Evolutionary conservation across 2,888 invertebrate genomes (phyloP), one percentile per base, ranked within the genome.

Genomic region (Acheta domesticus): DNA sequence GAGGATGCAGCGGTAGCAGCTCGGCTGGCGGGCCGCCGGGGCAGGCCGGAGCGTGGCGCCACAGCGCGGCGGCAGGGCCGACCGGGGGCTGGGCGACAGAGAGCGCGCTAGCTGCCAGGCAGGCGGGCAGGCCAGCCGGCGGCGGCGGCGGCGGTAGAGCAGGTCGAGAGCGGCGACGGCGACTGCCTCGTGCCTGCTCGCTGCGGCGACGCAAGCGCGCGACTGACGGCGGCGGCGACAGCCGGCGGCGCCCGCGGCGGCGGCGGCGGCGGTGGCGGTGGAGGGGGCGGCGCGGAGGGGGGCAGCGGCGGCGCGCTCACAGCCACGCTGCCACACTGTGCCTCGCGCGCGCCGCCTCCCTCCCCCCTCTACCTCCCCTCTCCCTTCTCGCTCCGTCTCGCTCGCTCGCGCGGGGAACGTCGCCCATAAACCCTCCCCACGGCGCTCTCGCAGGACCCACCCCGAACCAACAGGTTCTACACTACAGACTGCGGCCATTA

Each of bases 381-480:
- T 5, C 62, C 3, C 62, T 1, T 16, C 62, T 36, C 36, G 36
- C 36, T 36, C 36, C 36, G 36, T 36, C 36, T 36, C 36, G 36
- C 36, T 36, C 36, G 8, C 36, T 36, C 8, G 36, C 36, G 36
- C 36, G 36, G 36, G 36, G 36, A 36, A 5, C 36, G 36, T 36
- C 36, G 36, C 36, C 36, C 36, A 36, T 36, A 36, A 36, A 36
- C 36, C 36, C 36, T 36, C 36, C 36, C 36, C 36, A 8, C 36
- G 36, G 36, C 36, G 36, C 36, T 2, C 23, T 36, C 36, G 36
- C 36, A 36, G 8, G 62, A 62, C n/a, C 62, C 62, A 62, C 62
- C 62, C 62, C 62, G 62, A 62, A 62, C 62, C 62, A 62, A 62
- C 62, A 62, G 62, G 62, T 62, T 62, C 62, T n/a, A 62, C 62